phyloP scores from a whole-genome alignment of 2,888 invertebrate species.

The Amphipyra berbera region DNA sequence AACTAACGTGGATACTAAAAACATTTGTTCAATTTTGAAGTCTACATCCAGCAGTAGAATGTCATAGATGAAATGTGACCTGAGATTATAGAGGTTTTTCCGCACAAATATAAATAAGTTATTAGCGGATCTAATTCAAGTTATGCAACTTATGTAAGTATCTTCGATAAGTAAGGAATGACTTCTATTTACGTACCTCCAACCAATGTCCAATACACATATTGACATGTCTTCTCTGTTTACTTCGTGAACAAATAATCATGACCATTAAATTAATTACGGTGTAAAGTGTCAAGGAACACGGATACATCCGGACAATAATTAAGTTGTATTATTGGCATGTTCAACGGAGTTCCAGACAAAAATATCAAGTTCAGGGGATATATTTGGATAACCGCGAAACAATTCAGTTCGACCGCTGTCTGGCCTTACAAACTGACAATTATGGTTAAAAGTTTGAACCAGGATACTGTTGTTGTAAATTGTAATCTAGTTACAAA shows the following conservation, averaged over 20 bases:
- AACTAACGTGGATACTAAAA: no score
- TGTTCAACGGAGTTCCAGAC: constrained; percentile 4
- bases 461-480: neutral
- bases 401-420: constrained; percentile 14
- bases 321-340: neutral
- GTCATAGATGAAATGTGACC: no score
- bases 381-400: constrained; percentile 16
- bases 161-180: neutral
- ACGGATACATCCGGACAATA: no score
- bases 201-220: constrained; percentile 2
- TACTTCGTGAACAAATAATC: constrained; percentile 9
- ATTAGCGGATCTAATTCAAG: neutral
- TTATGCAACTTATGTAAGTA: neutral
- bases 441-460: constrained; percentile 28
- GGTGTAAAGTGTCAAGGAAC: constrained; percentile 5
- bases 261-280: constrained; percentile 15
- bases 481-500: constrained; percentile 2
- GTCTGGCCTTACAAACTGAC: constrained; percentile 13
- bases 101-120: neutral
- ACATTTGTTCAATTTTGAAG: no score
- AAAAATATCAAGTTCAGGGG: constrained; percentile 34
- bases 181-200: constrained; percentile 2
- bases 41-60: no score
- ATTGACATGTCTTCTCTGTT: constrained; percentile 4
- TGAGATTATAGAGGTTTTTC: no score